These are phyloP conservation scores for Ciconia maguari DNA, from an alignment of 2,113 vertebrate genomes.

Conservation along the genomic window DNA sequence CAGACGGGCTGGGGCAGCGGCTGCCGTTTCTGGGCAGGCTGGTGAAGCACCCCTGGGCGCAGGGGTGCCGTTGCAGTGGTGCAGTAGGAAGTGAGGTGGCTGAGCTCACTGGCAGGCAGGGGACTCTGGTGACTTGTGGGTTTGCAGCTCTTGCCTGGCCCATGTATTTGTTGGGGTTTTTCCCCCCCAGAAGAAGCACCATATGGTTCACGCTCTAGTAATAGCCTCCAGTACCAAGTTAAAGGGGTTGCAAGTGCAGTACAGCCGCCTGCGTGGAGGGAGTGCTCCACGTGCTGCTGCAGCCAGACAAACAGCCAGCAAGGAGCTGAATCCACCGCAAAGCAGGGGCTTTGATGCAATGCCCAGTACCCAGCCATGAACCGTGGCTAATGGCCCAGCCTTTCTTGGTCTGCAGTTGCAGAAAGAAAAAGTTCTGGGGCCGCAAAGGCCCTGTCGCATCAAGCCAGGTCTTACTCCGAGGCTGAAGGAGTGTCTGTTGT, in stretches of 20 bases:
- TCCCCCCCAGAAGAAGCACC: background rate
- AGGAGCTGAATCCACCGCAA: background rate
- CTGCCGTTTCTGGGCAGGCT: background rate
- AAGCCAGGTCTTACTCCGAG: background rate
- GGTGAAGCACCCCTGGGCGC: background rate
- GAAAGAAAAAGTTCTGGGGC: background rate
- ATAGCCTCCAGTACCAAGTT: background rate
- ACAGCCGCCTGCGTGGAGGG: background rate
- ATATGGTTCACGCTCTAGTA: fast-evolving
- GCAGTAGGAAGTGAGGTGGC: background rate
- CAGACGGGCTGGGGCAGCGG: background rate
- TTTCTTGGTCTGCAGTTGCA: background rate
- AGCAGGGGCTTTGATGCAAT: background rate
- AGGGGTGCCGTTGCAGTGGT: fast-evolving
- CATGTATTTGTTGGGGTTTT: background rate
- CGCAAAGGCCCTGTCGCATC: fast-evolving
- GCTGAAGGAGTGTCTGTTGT: background rate
- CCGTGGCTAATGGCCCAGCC: fast-evolving
- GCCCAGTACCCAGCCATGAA: background rate
- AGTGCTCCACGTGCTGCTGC: fast-evolving
- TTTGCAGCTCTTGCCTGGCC: background rate
- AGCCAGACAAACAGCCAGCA: fast-evolving
- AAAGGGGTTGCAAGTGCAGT: background rate
- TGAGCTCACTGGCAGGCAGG: background rate
- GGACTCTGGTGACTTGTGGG: background rate